Evolutionary conservation across 2,113 vertebrate genomes (phyloP), one percentile per base, ranked within the genome.

Genomic region (Gymnorhina tibicen): DNA sequence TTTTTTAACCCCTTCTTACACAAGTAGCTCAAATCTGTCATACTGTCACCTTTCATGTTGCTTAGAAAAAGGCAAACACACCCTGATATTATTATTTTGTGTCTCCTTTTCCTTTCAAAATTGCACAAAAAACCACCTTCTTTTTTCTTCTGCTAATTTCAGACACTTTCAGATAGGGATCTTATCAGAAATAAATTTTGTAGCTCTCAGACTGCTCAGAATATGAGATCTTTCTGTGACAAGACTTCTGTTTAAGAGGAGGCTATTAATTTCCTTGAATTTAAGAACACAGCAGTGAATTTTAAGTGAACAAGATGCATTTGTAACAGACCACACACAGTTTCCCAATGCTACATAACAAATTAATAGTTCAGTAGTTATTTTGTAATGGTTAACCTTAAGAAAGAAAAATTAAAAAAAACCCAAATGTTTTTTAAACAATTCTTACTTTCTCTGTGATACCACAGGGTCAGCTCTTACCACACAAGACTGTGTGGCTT

Each of bases 341-440:
- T 21, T 75, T 87, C 47, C 50, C 3, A 2, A 23, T 50, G 50
- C 44, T 49, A 66, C 16, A 11, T 42, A 72, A 87, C 6, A 72
- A n/a, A 50, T 53, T 69, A 67, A 42, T 44, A 42, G 24, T 35
- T 70, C 67, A 60, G 63, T 21, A 26, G 67, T 66, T 88, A 77
- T 46, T 77, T 60, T 52, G 15, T 32, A 64, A 63, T 35, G 37
- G 63, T 68, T 64, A 74, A 37, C 24, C 13, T 27, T 67, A 69
- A 79, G 24, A 69, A 82, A 47, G 10, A 75, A 72, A 83, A 58
- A 55, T 13, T 9, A 3, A 41, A 74, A 58, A 37, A 20, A 18
- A 9, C 0, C 0, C 5, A 7, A 18, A 39, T 27, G 6, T 23
- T 67, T 69, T 74, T 55, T 3, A 64, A 67, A 64, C 22, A 11